Evolutionary conservation across 2,113 vertebrate species (phyloP).

Genomic region (Phalacrocorax aristotelis): DNA sequence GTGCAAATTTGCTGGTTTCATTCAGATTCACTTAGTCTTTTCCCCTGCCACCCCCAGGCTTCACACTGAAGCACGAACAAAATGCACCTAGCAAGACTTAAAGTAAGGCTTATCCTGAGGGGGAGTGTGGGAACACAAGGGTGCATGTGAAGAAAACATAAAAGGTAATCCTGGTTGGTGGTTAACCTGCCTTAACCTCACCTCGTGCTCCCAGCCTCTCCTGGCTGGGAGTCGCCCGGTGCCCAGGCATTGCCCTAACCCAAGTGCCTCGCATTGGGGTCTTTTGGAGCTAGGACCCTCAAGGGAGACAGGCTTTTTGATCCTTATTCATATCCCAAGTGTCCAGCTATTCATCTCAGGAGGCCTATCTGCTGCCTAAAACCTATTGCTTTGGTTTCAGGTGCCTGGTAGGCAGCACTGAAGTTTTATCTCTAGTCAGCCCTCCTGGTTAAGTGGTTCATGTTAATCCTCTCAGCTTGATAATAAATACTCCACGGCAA

Average conservation of each 20-base stretch:
- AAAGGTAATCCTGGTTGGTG: background rate
- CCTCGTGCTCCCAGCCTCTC: background rate
- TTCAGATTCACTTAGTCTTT: background rate
- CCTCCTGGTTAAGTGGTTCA: background rate
- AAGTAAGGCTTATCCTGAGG: background rate
- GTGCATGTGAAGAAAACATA: background rate
- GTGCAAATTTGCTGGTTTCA: background rate
- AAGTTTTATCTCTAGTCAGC: background rate
- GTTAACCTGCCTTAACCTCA: background rate
- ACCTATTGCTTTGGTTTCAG: background rate
- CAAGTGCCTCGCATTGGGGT: background rate
- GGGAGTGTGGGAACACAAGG: background rate
- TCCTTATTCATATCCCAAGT: background rate
- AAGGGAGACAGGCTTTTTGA: background rate
- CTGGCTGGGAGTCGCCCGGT: background rate
- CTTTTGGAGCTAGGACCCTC: background rate
- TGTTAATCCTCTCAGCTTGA: background rate
- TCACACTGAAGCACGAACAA: background rate
- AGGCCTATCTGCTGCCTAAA: background rate
- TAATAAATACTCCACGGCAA: rapidly evolving
- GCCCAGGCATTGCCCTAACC: background rate
- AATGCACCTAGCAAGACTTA: background rate
- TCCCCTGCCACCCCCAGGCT: background rate
- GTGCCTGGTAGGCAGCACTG: background rate
- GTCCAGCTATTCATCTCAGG: background rate